Evolutionary conservation across 2,113 vertebrate species (phyloP).

Genomic region (Octodon degus): DNA sequence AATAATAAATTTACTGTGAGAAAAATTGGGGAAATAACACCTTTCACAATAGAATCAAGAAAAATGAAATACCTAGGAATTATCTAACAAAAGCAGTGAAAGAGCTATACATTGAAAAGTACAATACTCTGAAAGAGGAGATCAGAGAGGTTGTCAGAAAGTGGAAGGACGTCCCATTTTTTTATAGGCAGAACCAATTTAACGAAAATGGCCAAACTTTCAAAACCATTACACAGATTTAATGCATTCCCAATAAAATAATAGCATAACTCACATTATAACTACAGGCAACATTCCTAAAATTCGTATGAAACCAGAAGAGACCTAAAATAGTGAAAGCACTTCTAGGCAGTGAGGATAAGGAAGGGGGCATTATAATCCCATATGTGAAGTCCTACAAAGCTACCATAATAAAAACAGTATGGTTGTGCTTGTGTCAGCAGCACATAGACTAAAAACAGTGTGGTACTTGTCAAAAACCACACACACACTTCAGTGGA

Average conservation of each 20-base stretch:
- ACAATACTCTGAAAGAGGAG: background rate
- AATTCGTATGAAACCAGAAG: background rate
- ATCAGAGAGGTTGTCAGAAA: background rate
- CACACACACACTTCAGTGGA: background rate
- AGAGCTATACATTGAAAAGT: background rate
- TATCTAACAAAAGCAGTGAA: background rate
- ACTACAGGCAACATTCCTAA: background rate
- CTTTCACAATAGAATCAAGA: background rate
- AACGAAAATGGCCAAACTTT: background rate
- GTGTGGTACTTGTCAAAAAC: background rate
- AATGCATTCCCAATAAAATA: background rate
- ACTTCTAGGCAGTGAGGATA: background rate
- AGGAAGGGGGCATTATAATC: background rate
- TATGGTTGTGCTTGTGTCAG: background rate
- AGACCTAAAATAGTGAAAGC: background rate
- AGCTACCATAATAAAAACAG: background rate
- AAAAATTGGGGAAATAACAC: background rate
- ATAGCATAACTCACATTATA: background rate
- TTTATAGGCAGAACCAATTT: background rate
- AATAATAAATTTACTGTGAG: background rate
- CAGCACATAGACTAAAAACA: background rate
- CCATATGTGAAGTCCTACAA: background rate
- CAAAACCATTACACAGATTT: background rate
- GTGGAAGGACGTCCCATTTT: background rate
- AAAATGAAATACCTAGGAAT: background rate